Evolutionary conservation across 1,140 invertebrate genomes (phyloP), one percentile per base, ranked within the genome.

Genomic region (Aphaenogaster ashmeadi): DNA sequence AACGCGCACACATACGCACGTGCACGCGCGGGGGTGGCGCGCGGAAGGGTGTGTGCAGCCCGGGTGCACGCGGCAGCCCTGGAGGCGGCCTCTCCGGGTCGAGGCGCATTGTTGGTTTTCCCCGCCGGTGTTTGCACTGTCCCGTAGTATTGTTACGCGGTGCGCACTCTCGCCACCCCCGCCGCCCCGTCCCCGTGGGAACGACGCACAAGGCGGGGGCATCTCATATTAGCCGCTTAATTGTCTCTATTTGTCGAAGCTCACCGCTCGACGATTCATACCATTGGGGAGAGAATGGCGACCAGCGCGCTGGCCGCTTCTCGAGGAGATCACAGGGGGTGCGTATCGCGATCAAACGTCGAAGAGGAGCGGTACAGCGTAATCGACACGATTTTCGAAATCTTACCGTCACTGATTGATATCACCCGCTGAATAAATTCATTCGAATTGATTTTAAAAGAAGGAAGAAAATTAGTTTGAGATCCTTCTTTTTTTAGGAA

Each of bases 181-280:
- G n/a, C 58, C 27, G 41, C 8, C 18, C 18, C 67, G 60, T 74
- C 52, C 89, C 75, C 90, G 85, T 87, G 87, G 89, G 91, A 93
- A 84, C 66, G 50, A 62, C 69, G 80, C 83, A 91, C 72, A 52
- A 86, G 88, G 86, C 87, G 47, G 60, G 87, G 69, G 85, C 84
- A 92, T 88, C 90, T 92, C 91, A 91, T 91, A 93, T 93, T 93
- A 93, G 92, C 90, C 84, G 91, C 89, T 92, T 93, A 93, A 90
- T 89, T 90, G 92, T 93, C 92, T 92, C 93, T 93, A 93, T 94
- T 94, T 93, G 92, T 91, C 88, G 87, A 88, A 91, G 87, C 91
- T 88, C 77, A 87, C 69, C 87, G 67, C 79, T 77, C 62, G 79
- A 81, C 90, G 79, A 83, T 90, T 91, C 85, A 79, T 67, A 67